Base-by-base conservation (phyloP, 1,140 invertebrate species). In the Medauroidea extradentata region DNA sequence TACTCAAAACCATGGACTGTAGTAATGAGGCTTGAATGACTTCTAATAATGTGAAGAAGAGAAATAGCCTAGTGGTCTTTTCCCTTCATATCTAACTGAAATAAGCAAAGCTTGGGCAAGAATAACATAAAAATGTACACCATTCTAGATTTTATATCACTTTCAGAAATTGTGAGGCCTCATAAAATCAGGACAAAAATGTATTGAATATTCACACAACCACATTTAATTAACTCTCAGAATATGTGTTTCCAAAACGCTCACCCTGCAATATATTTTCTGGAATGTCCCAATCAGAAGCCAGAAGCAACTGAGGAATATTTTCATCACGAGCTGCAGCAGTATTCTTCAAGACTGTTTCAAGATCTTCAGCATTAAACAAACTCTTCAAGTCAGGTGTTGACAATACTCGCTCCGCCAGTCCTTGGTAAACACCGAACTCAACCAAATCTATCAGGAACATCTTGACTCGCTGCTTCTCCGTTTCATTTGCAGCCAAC, bases 391-490 rank as follows among this genome's bases (percentile, higher is more conserved):
- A 18, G 16, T 18, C 24, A 9, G 14, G 23, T 19, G 14, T 38
- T 13, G 41, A 24, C 16, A 44, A 21, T 16, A 54, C 16, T 8
- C 23, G 34, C 24, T 54, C 53, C 3, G 23, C n/a, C 7, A 54
- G 2, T 2, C 34, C 41, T 13, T 39, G 24, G 25, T 41, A 19
- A 11, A 34, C 53, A 11, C 24, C 41, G 16, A 14, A 43, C 25
- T 39, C 53, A 1, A 43, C 38, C 1, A 54, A 16, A 5, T 43
- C 13, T 5, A 54, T 16, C 9, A 54, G 24, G 29, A 54, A 54
- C 53, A 54, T 18, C 41, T 54, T 54, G 25, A 54, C 23, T 16
- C 38, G n/a, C 18, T 54, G 4, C 34, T 54, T 54, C 19, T 54
- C 53, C 23, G 23, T 16, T 2, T 42, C 18, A 19, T 39, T 43